Base-by-base conservation (phyloP, 2,888 invertebrate genomes). In the Amiota mariae region DNA sequence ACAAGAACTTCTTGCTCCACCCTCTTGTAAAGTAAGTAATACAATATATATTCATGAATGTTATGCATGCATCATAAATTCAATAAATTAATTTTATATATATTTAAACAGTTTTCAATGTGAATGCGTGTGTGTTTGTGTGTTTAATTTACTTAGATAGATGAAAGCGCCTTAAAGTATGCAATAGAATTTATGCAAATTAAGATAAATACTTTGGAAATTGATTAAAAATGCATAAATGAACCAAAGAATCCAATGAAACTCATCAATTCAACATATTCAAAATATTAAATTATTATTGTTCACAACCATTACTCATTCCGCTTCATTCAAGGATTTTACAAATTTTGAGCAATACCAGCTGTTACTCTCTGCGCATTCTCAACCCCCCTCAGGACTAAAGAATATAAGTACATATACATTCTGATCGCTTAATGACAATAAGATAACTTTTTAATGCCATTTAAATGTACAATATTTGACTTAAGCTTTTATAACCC, bases 381-480 rank as follows among this genome's bases (percentile, higher is more conserved):
- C 12, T 12, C 54, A 9, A 54, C 12, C 12, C n/a, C n/a, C n/a
- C 12, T n/a, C 12, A 54, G 12, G 13, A 4, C 12, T 54, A n/a
- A 1, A 54, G 51, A 3, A 11, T 11, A 51, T 6, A 51, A 13
- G n/a, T 72, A 76, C 80, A 81, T 77, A 77, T 57, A n/a, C n/a
- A 46, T 61, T 56, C 64, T 49, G 47, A 67, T 73, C 72, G 70
- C 67, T 63, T 56, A 76, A 80, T 73, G 78, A 78, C 79, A 77
- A 80, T 79, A 78, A 77, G 78, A 81, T 82, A 81, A 81, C 63
- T 71, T 63, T 64, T 63, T 36, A 51, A 71, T 71, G 64, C 78
- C 73, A 64, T 51, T 70, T 51, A 63, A 54, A 57, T 57, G 70
- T 59, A 24, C 1, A 24, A 24, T 24, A 10, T 71, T 12, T 11